Conservation (phyloP, 2,113 vertebrate species). For the Stegastes partitus region DNA sequence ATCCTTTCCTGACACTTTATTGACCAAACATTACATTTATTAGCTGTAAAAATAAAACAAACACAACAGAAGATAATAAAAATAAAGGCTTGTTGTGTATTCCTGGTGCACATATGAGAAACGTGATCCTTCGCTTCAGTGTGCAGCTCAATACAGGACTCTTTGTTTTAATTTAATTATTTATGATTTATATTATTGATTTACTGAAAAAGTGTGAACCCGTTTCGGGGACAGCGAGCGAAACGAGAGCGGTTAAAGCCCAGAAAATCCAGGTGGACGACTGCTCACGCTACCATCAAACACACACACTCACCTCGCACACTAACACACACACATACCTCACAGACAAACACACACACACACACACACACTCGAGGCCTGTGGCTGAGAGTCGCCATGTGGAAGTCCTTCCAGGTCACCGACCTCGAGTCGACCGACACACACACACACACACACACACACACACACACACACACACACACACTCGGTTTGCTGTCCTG, state of each 20-base stretch:
- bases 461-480: slow-evolving; percentile 28
- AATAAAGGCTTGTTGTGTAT: too few relatives aligned
- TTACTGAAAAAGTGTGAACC: neutral
- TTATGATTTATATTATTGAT: slow-evolving; percentile 4
- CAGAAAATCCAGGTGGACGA: slow-evolving; percentile 20
- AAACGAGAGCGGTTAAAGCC: neutral
- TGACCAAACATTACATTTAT: too few relatives aligned
- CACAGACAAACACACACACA: neutral
- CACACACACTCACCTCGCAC: neutral
- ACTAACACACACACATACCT: neutral
- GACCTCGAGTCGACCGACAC: slow-evolving; percentile 28
- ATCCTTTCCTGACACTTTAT: too few relatives aligned
- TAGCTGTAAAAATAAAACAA: too few relatives aligned
- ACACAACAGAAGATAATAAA: too few relatives aligned
- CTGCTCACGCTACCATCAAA: slow-evolving; percentile 19
- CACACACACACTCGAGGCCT: slow-evolving; percentile 13
- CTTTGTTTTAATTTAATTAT: neutral
- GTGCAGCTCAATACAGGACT: too few relatives aligned
- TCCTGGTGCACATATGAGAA: too few relatives aligned
- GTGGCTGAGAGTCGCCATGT: slow-evolving; percentile 55
- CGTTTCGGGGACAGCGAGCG: neutral
- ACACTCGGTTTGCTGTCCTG: slow-evolving; percentile 37
- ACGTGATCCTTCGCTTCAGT: too few relatives aligned
- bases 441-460: slow-evolving; percentile 24
- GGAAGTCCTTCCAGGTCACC: slow-evolving; percentile 64